Conservation (phyloP, 2,797 vertebrate species). For the Capromys pilorides region DNA sequence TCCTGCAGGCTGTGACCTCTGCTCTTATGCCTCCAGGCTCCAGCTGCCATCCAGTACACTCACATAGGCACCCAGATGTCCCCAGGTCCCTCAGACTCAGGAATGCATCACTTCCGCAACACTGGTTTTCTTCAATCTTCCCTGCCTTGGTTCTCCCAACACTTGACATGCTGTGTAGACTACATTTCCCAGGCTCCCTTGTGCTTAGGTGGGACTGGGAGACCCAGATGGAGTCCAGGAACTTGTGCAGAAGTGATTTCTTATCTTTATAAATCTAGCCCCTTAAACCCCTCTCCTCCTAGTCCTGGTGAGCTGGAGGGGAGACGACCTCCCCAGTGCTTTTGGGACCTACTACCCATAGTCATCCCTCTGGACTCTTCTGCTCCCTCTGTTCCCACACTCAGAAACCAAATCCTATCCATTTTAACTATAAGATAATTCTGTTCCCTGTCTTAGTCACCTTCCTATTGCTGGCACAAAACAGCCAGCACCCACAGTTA, state of each 20-base stretch:
- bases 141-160: neutral
- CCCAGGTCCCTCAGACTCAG: neutral
- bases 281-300: neutral
- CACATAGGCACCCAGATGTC: rapidly evolving
- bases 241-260: neutral
- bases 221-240: neutral
- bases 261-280: neutral
- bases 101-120: neutral
- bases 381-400: neutral
- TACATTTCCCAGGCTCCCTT: neutral
- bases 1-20: neutral
- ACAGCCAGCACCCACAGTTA: neutral
- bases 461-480: neutral
- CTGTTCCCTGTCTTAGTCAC: neutral
- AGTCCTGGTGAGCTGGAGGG: neutral
- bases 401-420: neutral
- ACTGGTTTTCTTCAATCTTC: neutral
- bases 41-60: rapidly evolving
- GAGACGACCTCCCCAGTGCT: neutral
- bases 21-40: neutral
- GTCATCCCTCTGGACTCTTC: neutral
- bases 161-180: neutral
- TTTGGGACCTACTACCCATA: neutral
- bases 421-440: neutral
- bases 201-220: neutral